Base-by-base conservation (phyloP, 2,888 invertebrate species). In the Lasioglossum morio region DNA sequence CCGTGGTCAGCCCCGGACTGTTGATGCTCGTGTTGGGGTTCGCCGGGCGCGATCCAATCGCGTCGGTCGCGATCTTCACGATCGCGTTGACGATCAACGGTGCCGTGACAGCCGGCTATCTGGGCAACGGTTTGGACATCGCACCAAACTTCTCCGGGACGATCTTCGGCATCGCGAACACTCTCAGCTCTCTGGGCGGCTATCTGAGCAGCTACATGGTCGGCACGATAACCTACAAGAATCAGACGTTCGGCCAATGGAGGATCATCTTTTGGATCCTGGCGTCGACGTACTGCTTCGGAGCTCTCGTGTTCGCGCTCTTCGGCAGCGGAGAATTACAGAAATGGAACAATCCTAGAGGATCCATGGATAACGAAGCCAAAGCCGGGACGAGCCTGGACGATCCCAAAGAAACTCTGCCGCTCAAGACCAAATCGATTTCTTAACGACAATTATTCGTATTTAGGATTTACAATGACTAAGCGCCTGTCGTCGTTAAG, bases 71-170 rank as follows among this genome's bases (percentile, higher is more conserved):
- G 0, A 97, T 98, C 91, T 98, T 98, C 95, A 98, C 98, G 0
- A 94, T 97, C 63, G 97, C 98, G 0, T 95, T 98, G 40, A 98
- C 98, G 88, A 96, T 98, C 92, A 98, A 98, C 95, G 98, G 98
- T 34, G 98, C 97, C 0, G 98, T 98, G 27, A 98, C 98, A 0
- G 98, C 98, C 16, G 98, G 98, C 0, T 98, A 98, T 94, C 96
- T 98, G 46, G 97, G 98, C 87, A 98, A 98, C 93, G 98, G 98
- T 19, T 95, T 98, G 40, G 98, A 98, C 92, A 98, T 98, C 91
- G 98, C 98, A 4, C 98, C 98, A 0, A 98, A 98, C 94, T 98
- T 98, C 94, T 98, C 98, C 82, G 98, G 98, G 0, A 98, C 98
- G 1, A 98, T 98, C 87, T 98, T 98, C 94, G 98, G 98, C 63